Conservation (phyloP, 2,797 vertebrate species). For the Dryobates pubescens region DNA sequence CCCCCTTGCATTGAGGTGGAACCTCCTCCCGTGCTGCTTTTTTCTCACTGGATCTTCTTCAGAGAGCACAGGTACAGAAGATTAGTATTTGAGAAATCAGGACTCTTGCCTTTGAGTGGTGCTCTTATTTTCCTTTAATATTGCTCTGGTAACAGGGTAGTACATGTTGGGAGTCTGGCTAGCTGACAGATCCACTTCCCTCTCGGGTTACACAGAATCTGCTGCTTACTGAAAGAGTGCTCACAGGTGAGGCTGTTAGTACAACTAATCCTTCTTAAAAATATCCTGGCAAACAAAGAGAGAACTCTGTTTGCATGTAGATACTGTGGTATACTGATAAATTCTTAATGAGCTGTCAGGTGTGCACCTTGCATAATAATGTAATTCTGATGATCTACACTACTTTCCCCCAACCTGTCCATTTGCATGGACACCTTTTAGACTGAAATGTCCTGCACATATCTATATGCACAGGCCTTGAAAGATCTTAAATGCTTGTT, state of each 20-base stretch:
- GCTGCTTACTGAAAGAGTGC: background rate
- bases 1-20: too few species aligned
- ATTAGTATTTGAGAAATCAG: background rate
- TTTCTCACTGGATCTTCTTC: background rate
- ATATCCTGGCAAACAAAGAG: background rate
- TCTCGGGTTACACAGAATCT: background rate
- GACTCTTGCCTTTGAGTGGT: background rate
- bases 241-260: background rate
- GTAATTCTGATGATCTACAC: background rate
- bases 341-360: background rate
- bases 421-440: background rate
- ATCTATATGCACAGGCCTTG: background rate
- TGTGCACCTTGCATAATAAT: background rate
- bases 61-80: background rate
- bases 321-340: background rate
- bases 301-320: background rate
- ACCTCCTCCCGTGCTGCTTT: background rate
- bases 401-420: background rate
- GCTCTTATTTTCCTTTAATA: background rate
- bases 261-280: slow-evolving; percentile 7
- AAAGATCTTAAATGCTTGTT: background rate
- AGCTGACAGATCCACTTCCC: background rate
- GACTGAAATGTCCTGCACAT: background rate
- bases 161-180: background rate
- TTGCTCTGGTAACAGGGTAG: background rate